Evolutionary conservation across 2,797 vertebrate genomes (phyloP), one percentile per base, ranked within the genome.

Genomic region (Leuciscus waleckii): DNA sequence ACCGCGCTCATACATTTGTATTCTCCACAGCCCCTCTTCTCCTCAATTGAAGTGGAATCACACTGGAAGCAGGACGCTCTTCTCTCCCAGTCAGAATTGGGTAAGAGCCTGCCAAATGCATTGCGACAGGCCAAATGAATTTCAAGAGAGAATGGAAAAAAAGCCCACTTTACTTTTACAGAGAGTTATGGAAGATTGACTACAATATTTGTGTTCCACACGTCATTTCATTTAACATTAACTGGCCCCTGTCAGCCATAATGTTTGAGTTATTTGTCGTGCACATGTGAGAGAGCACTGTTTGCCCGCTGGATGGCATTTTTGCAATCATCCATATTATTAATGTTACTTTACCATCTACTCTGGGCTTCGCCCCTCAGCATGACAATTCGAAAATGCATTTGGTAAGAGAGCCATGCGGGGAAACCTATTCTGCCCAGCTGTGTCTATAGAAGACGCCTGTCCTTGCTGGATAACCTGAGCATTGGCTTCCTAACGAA

Each of bases 21-120:
- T 89, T 87, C 88, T 80, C 83, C 80, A 69, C 83, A 74, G 43
- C 69, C 51, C 68, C 86, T 84, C 54, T 67, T 84, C 54, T 67
- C 37, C 67, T 85, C 88, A 83, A 86, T 69, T 89, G 67, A 88
- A 90, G 85, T 69, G 82, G 86, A 88, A 88, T 89, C 83, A 85
- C 65, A 79, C 56, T 84, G 63, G 83, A 89, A 84, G 78, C 84
- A 84, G 76, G 71, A 67, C 68, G 41, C 85, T 51, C 51, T 65
- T 43, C 19, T 63, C 78, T 82, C 37, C 70, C 67, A 68, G 83
- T 83, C 73, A 37, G 76, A 83, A 75, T 80, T 80, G 69, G 88
- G 79, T 85, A 83, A 84, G 80, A 76, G 69, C 49, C 54, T 81
- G 80, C 69, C 67, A 87, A 86, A 84, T 43, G 35, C 43, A 74